These are phyloP conservation scores for Cacatua alba DNA, from an alignment of 2,113 vertebrate genomes.

Conservation along the genomic window DNA sequence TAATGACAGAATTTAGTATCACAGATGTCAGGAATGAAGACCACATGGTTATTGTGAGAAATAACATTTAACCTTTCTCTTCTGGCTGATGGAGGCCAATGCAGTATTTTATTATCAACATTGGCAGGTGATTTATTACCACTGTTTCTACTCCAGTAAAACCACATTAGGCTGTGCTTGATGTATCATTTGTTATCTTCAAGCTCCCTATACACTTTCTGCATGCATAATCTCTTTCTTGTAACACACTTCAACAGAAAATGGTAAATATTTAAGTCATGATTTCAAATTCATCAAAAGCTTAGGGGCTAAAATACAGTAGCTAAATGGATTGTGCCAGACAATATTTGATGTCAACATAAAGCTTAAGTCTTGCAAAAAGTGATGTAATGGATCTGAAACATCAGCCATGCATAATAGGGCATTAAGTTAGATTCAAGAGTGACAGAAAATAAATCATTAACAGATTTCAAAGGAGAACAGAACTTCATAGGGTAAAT, in stretches of 20 bases:
- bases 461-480: constrained; percentile 38
- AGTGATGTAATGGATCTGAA: constrained; percentile 58
- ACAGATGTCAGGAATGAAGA: constrained; percentile 79
- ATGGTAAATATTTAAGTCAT: constrained; percentile 76
- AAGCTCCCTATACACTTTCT: constrained; percentile 63
- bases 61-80: constrained; percentile 83
- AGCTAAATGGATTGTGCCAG: constrained; percentile 59
- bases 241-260: constrained; percentile 31
- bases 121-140: constrained; percentile 85
- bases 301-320: constrained; percentile 27
- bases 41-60: constrained; percentile 77
- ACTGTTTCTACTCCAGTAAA: constrained; percentile 82
- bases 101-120: constrained; percentile 83
- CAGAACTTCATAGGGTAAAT: constrained; percentile 53
- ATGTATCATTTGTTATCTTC: constrained; percentile 83
- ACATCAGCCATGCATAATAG: constrained; percentile 47
- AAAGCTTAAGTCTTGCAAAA: constrained; percentile 40
- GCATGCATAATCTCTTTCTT: constrained; percentile 76
- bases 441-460: constrained; percentile 64
- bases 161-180: constrained; percentile 78
- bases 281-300: constrained; percentile 68
- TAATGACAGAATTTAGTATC: constrained; percentile 78
- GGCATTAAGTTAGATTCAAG: constrained; percentile 32
- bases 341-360: constrained; percentile 45
- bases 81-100: constrained; percentile 75